A percentile compares a stretch with the other conserved stretches of the same genome.
These are phyloP conservation scores for Dicerorhinus sumatrensis DNA, from an alignment of 2,113 vertebrate genomes.

Conservation along the genomic window DNA sequence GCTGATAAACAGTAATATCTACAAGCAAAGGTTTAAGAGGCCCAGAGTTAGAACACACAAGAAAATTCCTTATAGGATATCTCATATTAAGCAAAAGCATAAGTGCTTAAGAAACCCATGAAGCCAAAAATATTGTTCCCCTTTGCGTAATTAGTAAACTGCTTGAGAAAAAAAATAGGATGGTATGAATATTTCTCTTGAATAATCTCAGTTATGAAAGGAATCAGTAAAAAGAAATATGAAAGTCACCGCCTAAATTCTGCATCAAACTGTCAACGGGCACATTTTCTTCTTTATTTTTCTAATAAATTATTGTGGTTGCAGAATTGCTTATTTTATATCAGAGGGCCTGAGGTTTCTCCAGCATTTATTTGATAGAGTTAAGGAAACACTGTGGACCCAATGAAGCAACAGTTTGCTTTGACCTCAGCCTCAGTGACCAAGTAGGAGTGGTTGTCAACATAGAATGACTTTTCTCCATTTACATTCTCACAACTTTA, in stretches of 20 bases:
- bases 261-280: neutral
- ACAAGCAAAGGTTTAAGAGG: neutral
- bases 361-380: neutral
- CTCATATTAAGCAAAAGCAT: neutral
- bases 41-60: neutral
- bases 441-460: neutral
- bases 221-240: neutral
- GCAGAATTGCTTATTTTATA: conserved; percentile 3
- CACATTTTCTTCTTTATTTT: neutral
- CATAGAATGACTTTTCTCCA: neutral
- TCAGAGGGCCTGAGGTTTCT: neutral
- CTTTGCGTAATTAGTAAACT: neutral
- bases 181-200: neutral
- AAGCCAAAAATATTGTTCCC: neutral
- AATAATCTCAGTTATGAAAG: conserved; percentile 46
- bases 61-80: neutral
- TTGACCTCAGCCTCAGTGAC: neutral
- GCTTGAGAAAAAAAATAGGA: neutral
- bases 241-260: neutral
- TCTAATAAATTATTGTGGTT: conserved; percentile 9
- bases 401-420: neutral
- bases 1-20: neutral
- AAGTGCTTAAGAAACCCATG: neutral
- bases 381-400: neutral
- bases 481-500: conserved; percentile 19